These are phyloP conservation scores for Falco peregrinus DNA, from an alignment of 2,797 vertebrate species.

Conservation along the genomic window DNA sequence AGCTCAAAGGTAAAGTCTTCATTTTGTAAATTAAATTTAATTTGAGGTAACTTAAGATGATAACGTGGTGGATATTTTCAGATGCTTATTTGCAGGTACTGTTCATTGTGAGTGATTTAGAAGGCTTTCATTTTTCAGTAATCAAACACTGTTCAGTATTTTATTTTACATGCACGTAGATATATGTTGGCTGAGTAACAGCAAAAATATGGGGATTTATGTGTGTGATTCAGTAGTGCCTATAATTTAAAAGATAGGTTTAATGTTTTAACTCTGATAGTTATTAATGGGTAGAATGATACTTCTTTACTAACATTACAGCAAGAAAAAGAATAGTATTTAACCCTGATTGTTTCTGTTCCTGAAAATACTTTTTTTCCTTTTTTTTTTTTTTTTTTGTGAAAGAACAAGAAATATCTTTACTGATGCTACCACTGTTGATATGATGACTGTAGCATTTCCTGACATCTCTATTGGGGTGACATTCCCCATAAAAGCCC, in stretches of 20 bases:
- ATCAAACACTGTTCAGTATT: constrained; percentile 52
- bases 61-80: constrained; percentile 53
- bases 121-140: constrained; percentile 56
- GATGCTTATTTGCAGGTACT: constrained; percentile 55
- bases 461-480: not conserved
- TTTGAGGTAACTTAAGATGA: constrained; percentile 46
- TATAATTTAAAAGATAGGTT: constrained; percentile 55
- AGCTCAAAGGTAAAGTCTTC: constrained; percentile 49
- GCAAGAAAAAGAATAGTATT: constrained; percentile 48
- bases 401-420: not conserved
- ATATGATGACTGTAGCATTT: constrained; percentile 24
- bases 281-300: constrained; percentile 37
- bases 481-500: not conserved
- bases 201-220: constrained; percentile 44
- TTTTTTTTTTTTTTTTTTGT: not conserved
- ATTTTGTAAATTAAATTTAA: constrained; percentile 51
- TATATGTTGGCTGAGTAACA: constrained; percentile 55
- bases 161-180: constrained; percentile 60
- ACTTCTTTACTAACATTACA: constrained; percentile 48
- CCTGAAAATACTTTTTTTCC: constrained; percentile 13
- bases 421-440: not conserved
- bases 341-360: constrained; percentile 43
- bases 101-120: constrained; percentile 58
- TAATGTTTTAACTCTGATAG: constrained; percentile 39
- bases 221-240: constrained; percentile 50